Base-by-base conservation (phyloP, 92 coral and sea anemone genomes). In the Metridium senile region DNA sequence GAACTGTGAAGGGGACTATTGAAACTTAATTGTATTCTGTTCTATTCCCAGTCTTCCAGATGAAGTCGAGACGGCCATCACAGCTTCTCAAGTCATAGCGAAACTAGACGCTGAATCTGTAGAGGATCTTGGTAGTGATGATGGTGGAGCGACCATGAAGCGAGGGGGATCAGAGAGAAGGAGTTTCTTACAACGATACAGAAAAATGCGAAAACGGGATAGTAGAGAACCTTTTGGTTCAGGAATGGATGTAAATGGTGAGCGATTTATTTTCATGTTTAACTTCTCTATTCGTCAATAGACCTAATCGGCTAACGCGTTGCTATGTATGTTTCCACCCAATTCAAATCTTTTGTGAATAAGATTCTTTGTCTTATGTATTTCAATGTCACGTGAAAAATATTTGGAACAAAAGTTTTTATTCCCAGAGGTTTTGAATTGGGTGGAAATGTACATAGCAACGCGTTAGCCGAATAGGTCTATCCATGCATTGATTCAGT, bases 121-220 rank as follows among this genome's bases (percentile, higher is more conserved):
- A 2, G 97, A 91, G 33, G 93, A 85, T 33, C 79, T 74, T 33
- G 71, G 77, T 69, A 88, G 90, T 23, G 97, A 91, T 52, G 97
- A 91, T 61, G 80, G 88, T 10, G 81, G 82, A 9, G 72, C 84
- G 39, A 83, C 93, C 1, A 77, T 91, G 75, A 78, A 89, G 34
- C 84, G 97, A 74, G 85, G 83, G 21, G 85, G 89, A 1, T 69
- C 93, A 1, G 97, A 91, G 57, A 73, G 97, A n/a, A 82, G 79
- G 33, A 88, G 97, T 51, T 68, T 89, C 49, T 79, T 91, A 62
- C 97, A 91, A 87, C 70, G 90, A 73, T 91, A 91, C 72, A 83
- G 92, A 35, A 91, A 88, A 57, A 87, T 88, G 22, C 68, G 87
- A 70, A 79, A 74, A 75, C 82, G 92, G 0, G 88, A 88, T 39